These are phyloP conservation scores for Lytechinus variegatus DNA, from an alignment of 35 echinoderm and acorn worm species.

Conservation along the genomic window DNA sequence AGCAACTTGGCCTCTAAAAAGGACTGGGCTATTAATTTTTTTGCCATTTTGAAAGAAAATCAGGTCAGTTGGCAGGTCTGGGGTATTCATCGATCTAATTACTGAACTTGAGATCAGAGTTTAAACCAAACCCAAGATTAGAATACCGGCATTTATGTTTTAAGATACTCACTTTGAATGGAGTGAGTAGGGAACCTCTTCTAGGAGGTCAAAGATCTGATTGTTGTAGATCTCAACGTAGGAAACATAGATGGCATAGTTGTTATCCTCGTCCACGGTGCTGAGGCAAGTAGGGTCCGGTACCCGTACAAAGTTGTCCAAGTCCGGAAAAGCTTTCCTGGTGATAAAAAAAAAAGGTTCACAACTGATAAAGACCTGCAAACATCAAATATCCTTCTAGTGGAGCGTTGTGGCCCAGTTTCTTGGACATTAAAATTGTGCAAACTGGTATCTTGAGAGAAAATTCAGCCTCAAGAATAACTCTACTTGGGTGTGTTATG, in stretches of 20 bases:
- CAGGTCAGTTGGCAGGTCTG: too few species aligned
- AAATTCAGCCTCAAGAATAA: too few species aligned
- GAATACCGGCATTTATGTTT: not conserved
- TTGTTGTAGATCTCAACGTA: conserved; percentile 99
- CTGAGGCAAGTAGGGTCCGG: conserved; percentile 83
- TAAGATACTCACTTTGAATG: conserved; percentile 67
- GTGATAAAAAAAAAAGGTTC: not conserved
- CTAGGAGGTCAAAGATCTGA: conserved; percentile 92
- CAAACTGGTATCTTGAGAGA: too few species aligned
- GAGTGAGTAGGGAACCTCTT: conserved; percentile 64
- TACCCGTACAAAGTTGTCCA: conserved; percentile 69
- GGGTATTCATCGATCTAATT: too few species aligned
- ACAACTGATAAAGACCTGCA: not conserved
- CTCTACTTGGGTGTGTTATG: too few species aligned
- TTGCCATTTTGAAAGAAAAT: too few species aligned
- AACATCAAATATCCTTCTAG: not conserved
- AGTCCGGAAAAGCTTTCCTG: conserved; percentile 71
- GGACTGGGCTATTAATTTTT: too few species aligned
- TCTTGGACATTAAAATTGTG: too few species aligned
- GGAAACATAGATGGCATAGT: conserved; percentile 96
- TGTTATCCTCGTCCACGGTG: conserved; percentile 86
- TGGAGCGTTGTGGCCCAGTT: too few species aligned
- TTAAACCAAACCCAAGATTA: too few species aligned
- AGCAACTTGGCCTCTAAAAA: too few species aligned
- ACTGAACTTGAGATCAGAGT: too few species aligned